Evolutionary conservation across 1,140 invertebrate genomes (phyloP).

Genomic region (Drosophila tani): DNA sequence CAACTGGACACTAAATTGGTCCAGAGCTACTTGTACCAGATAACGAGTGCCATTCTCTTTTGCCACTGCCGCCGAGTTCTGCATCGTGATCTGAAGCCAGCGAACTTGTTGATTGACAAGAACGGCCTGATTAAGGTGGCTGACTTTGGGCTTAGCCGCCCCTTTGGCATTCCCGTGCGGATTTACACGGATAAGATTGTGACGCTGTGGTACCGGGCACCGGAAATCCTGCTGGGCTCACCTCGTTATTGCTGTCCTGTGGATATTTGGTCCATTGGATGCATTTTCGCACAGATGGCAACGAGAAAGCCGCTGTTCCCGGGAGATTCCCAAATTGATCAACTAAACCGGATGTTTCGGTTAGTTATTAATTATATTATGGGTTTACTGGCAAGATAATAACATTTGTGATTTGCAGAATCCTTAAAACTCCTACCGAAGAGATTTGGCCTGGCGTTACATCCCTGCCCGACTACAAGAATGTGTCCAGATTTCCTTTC

Average conservation of each 20-base stretch:
- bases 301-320: constrained; percentile 96
- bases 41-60: too few relatives aligned
- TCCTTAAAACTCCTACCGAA: constrained; percentile 93
- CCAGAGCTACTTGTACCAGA: too few relatives aligned
- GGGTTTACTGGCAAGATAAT: not conserved
- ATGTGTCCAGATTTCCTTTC: constrained; percentile 85
- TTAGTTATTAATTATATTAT: constrained; percentile 72
- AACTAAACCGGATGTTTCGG: constrained; percentile 96
- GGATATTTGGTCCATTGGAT: constrained; percentile 98
- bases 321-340: constrained; percentile 98
- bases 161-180: constrained; percentile 97
- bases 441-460: constrained; percentile 96
- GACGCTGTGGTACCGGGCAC: constrained; percentile 99
- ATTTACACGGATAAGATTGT: constrained; percentile 99
- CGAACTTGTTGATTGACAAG: too few relatives aligned
- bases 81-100: too few relatives aligned
- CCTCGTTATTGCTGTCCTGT: constrained; percentile 96
- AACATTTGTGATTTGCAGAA: constrained; percentile 85
- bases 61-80: too few relatives aligned
- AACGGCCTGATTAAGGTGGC: constrained; percentile 91
- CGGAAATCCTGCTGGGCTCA: constrained; percentile 97
- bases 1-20: too few relatives aligned
- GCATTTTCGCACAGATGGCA: constrained; percentile 98
- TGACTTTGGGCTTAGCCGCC: constrained; percentile 98
- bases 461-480: constrained; percentile 94